These are phyloP conservation scores for Ctenomys sociabilis DNA, from an alignment of 2,113 vertebrate species.

Conservation along the genomic window DNA sequence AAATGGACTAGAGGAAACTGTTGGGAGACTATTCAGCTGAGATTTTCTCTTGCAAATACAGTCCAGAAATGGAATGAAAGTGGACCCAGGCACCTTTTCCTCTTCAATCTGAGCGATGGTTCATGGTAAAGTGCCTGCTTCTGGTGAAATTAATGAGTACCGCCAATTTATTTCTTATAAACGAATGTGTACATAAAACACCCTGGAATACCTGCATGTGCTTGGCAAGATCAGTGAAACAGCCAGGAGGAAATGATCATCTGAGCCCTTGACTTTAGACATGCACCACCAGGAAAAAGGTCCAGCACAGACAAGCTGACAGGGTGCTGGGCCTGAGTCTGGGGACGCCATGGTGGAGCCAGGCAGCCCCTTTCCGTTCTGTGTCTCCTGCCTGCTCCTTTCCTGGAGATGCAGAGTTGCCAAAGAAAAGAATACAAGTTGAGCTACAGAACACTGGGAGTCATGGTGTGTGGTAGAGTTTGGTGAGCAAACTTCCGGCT, in stretches of 20 bases:
- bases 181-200: conserved; percentile 5
- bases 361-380: not conserved
- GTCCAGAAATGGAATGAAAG: conserved; percentile 53
- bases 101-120: conserved; percentile 6
- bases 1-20: conserved; percentile 55
- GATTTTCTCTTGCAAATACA: conserved; percentile 49
- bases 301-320: not conserved
- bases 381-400: not conserved
- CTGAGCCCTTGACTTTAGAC: conserved; percentile 21
- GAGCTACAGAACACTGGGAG: not conserved
- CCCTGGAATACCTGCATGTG: not conserved
- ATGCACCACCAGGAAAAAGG: not conserved
- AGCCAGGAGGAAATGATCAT: not conserved
- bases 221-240: not conserved
- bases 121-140: not conserved
- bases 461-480: not conserved
- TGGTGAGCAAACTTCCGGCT: conserved; percentile 19
- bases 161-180: conserved; percentile 29
- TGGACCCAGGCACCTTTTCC: not conserved
- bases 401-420: conserved; percentile 5
- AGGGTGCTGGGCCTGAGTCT: not conserved
- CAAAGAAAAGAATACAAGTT: not conserved
- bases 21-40: conserved; percentile 39
- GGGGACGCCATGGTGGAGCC: not conserved
- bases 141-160: conserved; percentile 41